These are phyloP conservation scores for Colistium nudipinnis DNA, from an alignment of 2,113 vertebrate genomes.

Conservation along the genomic window DNA sequence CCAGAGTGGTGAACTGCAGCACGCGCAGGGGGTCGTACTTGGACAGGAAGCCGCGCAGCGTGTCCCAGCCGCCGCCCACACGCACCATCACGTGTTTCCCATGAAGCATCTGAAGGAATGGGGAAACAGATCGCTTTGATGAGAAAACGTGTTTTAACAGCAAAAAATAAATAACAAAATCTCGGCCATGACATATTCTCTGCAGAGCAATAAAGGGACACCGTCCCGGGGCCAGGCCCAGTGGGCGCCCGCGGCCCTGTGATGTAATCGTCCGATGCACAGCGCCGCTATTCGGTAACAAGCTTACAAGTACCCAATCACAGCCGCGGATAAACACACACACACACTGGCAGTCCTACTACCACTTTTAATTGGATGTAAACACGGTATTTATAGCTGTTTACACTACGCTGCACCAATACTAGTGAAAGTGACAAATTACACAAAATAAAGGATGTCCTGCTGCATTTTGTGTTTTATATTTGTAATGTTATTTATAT, in stretches of 20 bases:
- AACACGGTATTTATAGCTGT: slow-evolving; percentile 1
- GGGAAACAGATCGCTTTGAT: neutral
- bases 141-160: too few relatives aligned
- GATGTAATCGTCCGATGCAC: slow-evolving; percentile 48
- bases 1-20: slow-evolving; percentile 95
- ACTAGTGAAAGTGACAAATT: neutral
- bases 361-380: neutral
- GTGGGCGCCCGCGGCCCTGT: slow-evolving; percentile 3
- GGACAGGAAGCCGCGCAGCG: slow-evolving; percentile 93
- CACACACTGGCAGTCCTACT: neutral
- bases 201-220: neutral
- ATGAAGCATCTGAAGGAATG: slow-evolving; percentile 93
- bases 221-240: neutral
- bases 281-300: slow-evolving; percentile 29
- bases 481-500: too few relatives aligned
- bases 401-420: neutral
- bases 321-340: neutral
- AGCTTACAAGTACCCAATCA: slow-evolving; percentile 40
- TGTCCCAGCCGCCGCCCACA: slow-evolving; percentile 98
- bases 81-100: slow-evolving; percentile 99
- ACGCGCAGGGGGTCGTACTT: slow-evolving; percentile 95
- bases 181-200: too few relatives aligned
- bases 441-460: too few relatives aligned
- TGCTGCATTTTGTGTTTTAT: neutral
- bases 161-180: too few relatives aligned